Evolutionary conservation across 2,797 vertebrate species (phyloP), one percentile per base, ranked within the genome.

Genomic region (Gambusia yucatana): DNA sequence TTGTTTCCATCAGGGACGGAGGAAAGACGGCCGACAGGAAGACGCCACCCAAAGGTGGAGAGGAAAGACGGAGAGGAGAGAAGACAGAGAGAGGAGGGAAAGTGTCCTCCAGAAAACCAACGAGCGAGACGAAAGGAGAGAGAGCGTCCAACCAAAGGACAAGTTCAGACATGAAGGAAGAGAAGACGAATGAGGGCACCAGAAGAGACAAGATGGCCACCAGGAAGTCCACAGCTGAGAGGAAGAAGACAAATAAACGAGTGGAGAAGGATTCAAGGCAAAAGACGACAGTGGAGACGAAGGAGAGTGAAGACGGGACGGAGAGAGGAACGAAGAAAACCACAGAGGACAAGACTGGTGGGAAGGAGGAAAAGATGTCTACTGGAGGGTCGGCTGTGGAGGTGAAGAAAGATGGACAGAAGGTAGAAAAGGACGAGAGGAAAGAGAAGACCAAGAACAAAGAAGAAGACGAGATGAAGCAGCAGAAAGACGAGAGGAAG

Each of bases 401-500:
- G 41, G 76, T 0, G 4, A 74, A 28, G 46, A 67, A 43, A 71
- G 70, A 73, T 0, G 59, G 61, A 14, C 14, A 71, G n/a, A 55
- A 14, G 16, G n/a, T 1, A 0, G 72, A 76, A 1, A 25, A 71
- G 41, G 70, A 82, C 3, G 30, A 39, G 22, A 65, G 48, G 6
- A 48, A 14, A 0, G 67, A 76, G 1, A 13, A 70, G 44, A 63
- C 79, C 11, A 20, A 39, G 44, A 75, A 47, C 11, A 63, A 10
- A 79, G 5, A 39, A 46, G 9, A 57, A 3, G 59, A 33, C 3
- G 76, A 16, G 30, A 52, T 33, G 1, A 33, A 0, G 47, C 47
- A 75, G 72, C 50, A 80, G 65, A 81, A 72, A 30, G 84, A 87
- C 0, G 87, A 87, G 82, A 87, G 84, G 4, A 94, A 88, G 65